phyloP scores from a whole-genome alignment of 2,113 vertebrate genomes.

The Austrofundulus limnaeus region DNA sequence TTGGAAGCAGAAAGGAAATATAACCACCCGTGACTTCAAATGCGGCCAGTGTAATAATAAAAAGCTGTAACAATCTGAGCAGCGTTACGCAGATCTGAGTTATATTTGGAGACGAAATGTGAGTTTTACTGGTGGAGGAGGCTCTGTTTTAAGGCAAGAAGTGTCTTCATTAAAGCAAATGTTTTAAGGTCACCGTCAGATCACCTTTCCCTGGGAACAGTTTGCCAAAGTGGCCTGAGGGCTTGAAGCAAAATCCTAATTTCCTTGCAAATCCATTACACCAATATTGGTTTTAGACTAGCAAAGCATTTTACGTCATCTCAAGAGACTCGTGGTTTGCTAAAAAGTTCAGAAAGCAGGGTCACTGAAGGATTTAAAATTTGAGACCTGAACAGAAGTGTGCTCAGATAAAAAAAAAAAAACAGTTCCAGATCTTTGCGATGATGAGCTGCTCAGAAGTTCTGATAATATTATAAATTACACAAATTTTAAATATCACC shows the following conservation, averaged over 20 bases:
- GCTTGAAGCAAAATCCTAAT: conserved; percentile 62
- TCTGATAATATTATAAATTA: no score
- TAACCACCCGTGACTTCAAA: conserved; percentile 42
- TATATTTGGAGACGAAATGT: background rate
- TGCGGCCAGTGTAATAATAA: conserved; percentile 24
- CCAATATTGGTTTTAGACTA: conserved; percentile 72
- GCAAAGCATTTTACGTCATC: conserved; percentile 59
- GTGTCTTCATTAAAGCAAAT: conserved; percentile 10
- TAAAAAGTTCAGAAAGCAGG: conserved; percentile 41
- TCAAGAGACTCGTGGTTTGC: conserved; percentile 31
- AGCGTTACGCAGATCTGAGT: conserved; percentile 4
- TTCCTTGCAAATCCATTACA: conserved; percentile 69
- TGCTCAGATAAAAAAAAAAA: background rate
- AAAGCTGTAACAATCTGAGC: conserved; percentile 19
- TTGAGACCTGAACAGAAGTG: conserved; percentile 9
- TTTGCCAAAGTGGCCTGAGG: conserved; percentile 39
- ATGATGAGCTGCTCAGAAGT: no score
- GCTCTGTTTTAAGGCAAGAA: background rate
- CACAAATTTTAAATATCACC: no score
- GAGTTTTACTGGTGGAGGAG: background rate
- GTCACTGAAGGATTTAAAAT: conserved; percentile 35
- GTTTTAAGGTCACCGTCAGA: conserved; percentile 83
- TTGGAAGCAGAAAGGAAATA: conserved; percentile 48
- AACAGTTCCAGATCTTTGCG: no score
- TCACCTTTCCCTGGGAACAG: conserved; percentile 84